Evolutionary conservation across 1,140 invertebrate species (phyloP), one percentile per base, ranked within the genome.

Genomic region (Drosophila nigromelanica): DNA sequence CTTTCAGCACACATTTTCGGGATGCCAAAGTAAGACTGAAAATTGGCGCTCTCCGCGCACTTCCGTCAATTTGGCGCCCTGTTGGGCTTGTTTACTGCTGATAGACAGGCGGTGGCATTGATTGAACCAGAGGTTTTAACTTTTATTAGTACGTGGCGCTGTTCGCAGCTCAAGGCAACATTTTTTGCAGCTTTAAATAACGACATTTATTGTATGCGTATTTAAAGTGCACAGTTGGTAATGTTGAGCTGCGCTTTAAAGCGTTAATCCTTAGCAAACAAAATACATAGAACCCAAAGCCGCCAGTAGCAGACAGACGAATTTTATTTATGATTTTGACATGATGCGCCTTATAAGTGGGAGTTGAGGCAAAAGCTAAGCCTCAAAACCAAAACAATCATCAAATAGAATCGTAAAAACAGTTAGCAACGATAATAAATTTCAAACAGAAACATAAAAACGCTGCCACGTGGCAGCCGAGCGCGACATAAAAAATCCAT

Each of bases 321-420:
- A 56, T 75, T 67, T 80, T 86, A 80, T 86, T 86, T 86, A 86
- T 80, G 77, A 61, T 75, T 76, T 74, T 43, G 54, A 62, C 62
- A 61, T 58, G 45, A 39, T 47, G 42, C 21, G 52, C 42, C 42
- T 50, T 56, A 21, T 33, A 21, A 59, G 43, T 18, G 43, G 37
- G 27, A 39, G 18, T 15, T 21, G 39, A 55, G 60, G 45, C 58
- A 37, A 47, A 59, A 59, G 75, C 72, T 75, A 63, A 82, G 80
- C 56, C 62, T 52, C 55, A 59, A 80, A 86, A 80, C 81, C 81
- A 72, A 86, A 86, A 86, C 75, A 86, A 86, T 86, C 75, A 86
- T 86, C 82, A 80, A 86, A 86, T 80, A 78, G 75, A 86, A 78
- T 86, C 82, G 86, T 86, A 86, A 86, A 86, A 86, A 86, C 82